Evolutionary conservation across 2,113 vertebrate genomes (phyloP).

Genomic region (Microcebus lehilahytsara): DNA sequence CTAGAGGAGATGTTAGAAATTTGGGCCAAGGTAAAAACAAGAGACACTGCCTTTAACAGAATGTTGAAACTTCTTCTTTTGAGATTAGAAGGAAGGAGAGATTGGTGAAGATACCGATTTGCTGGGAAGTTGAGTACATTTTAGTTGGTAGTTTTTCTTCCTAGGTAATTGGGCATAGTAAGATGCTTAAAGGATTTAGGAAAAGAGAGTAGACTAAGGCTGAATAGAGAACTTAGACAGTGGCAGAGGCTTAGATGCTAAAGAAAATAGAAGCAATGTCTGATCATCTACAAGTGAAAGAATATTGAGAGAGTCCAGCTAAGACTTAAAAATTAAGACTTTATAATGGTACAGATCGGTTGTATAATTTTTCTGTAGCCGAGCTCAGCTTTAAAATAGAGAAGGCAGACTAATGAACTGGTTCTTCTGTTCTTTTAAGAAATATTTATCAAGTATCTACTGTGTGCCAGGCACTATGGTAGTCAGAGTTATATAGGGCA

Average conservation of each 20-base stretch:
- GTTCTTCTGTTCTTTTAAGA: background rate
- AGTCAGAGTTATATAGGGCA: background rate
- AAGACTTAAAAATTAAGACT: background rate
- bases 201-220: background rate
- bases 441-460: background rate
- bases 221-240: background rate
- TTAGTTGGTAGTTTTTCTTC: background rate
- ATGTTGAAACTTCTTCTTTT: background rate
- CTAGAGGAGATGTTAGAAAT: background rate
- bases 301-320: background rate
- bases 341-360: background rate
- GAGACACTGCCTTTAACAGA: background rate
- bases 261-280: background rate
- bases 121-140: background rate
- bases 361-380: background rate
- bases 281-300: background rate
- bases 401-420: background rate
- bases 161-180: background rate
- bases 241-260: background rate
- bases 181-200: background rate
- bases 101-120: background rate
- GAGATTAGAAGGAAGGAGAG: background rate
- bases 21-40: background rate
- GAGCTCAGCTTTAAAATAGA: background rate
- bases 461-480: background rate